Evolutionary conservation across 2,113 vertebrate species (phyloP), one percentile per base, ranked within the genome.

Genomic region (Dicrurus megarhynchus): DNA sequence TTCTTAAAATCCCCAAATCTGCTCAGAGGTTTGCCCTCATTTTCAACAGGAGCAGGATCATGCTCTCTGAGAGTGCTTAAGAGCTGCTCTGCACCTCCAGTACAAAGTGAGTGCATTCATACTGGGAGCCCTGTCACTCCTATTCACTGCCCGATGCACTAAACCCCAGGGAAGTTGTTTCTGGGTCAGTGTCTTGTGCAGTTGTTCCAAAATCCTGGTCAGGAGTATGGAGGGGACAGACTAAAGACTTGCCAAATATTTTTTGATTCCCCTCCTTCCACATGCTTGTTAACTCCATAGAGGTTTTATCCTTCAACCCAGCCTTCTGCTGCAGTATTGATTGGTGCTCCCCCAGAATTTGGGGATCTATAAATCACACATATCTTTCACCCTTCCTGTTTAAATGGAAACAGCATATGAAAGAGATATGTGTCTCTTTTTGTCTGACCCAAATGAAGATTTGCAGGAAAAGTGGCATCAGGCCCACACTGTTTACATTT

Each of bases 81-180:
- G 39, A 50, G 73, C 55, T 75, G 64, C 79, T 80, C 75, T 74
- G 82, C 63, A 39, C 55, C 74, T 76, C 35, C 7, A 1, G 3
- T 49, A 41, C 27, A 75, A 70, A 84, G 52, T 7, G 28, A 84
- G 39, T 0, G 2, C 64, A 52, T 84, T 91, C 59, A 30, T 16
- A 47, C 4, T 0, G 4, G 60, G 55, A 95, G 60, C 60, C 21
- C 71, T 59, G 69, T 82, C 90, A 30, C 46, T 90, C 75, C 83
- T 50, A 56, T 90, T 94, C 90, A 84, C 60, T 84, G 59, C 87
- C 75, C 5, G 1, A 5, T 79, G 82, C 61, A 57, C 41, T 30
- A 84, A 93, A 93, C 75, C 84, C 92, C 83, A 33, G 93, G 76
- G 92, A 95, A 94, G 83, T 47, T 68, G 65, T 96, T 95, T 95